phyloP scores from a whole-genome alignment of 2,113 vertebrate genomes.

The Amazona guildingii region DNA sequence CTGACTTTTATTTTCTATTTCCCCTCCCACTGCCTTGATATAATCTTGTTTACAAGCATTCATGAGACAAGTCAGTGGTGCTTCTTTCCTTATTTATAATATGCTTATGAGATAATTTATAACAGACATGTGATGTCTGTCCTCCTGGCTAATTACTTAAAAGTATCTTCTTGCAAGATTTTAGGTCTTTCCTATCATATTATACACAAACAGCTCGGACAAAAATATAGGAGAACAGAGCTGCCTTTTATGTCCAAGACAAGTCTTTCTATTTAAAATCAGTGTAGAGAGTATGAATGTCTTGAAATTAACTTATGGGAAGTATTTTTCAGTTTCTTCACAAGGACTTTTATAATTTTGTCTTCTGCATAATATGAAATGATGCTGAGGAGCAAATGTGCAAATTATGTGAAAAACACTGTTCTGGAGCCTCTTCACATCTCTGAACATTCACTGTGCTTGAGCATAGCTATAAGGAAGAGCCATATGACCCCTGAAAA shows the following conservation, averaged over 20 bases:
- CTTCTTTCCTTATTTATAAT: background rate
- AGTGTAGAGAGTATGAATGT: background rate
- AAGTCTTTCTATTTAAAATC: background rate
- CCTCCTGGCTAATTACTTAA: background rate
- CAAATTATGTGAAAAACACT: background rate
- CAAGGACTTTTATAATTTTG: background rate
- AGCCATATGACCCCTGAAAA: background rate
- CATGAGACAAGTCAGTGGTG: background rate
- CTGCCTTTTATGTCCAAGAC: background rate
- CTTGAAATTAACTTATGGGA: background rate
- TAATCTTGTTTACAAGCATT: background rate
- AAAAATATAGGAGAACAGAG: background rate
- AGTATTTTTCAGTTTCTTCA: background rate
- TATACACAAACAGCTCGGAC: background rate
- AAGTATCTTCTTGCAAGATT: background rate
- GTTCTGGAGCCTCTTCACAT: background rate
- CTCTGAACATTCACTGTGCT: background rate
- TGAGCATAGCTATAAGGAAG: background rate
- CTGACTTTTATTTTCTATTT: background rate
- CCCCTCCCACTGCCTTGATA: background rate
- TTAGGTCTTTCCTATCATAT: background rate
- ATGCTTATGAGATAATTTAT: background rate
- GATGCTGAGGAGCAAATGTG: background rate
- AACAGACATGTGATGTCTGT: background rate
- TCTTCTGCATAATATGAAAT: background rate